Conservation (phyloP, 2,797 vertebrate genomes). For the Tamandua tetradactyla region DNA sequence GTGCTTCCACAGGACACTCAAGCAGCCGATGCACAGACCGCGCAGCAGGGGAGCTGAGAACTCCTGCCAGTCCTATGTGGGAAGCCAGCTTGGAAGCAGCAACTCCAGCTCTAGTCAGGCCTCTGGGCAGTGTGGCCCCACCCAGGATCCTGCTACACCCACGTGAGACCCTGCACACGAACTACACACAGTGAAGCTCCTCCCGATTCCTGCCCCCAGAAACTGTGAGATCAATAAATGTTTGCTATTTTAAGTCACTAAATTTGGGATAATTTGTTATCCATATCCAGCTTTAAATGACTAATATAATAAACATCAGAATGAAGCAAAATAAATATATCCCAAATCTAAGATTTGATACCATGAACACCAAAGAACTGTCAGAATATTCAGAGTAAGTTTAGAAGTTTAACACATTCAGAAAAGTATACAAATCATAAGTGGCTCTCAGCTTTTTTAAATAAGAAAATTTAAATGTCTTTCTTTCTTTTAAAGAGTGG, state of each 20-base stretch:
- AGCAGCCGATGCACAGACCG: neutral
- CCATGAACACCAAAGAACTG: neutral
- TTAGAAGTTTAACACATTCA: neutral
- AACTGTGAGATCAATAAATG: neutral
- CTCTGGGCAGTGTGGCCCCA: too few relatives aligned
- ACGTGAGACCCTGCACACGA: neutral
- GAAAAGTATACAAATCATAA: neutral
- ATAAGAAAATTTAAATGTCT: neutral
- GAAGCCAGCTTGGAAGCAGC: neutral
- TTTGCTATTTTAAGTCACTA: neutral
- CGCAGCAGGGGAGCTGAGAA: neutral
- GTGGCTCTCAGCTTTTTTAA: neutral
- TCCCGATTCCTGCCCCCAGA: neutral
- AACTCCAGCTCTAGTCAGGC: neutral
- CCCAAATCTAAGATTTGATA: neutral
- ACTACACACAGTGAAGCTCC: neutral
- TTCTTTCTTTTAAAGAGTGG: neutral
- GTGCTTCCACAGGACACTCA: neutral
- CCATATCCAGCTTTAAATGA: neutral
- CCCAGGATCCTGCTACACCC: neutral
- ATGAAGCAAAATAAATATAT: neutral
- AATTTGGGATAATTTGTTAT: neutral
- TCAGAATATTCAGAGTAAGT: neutral
- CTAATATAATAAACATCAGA: neutral
- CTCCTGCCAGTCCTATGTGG: accelerated